Base-by-base conservation (phyloP, 2,113 vertebrate genomes). In the Corythaeola cristata region DNA sequence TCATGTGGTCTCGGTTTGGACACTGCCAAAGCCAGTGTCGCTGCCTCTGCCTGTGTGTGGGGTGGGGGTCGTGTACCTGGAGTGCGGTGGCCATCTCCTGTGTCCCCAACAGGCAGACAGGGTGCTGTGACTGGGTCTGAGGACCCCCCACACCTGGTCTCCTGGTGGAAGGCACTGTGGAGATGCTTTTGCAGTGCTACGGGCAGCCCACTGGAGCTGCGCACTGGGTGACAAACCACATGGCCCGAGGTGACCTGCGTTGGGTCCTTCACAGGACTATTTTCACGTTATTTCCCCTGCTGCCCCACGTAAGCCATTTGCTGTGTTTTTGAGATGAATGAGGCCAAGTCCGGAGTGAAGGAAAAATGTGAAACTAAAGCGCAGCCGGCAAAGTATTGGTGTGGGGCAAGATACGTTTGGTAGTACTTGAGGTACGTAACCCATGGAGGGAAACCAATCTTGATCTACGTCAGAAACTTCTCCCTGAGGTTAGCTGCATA, bases 1-100 rank as follows among this genome's bases (percentile, higher is more conserved):
- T 75, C 13, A 6, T 2, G 0, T 14, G 7, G 35, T 64, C 26
- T 15, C 1, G 0, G 11, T 64, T 32, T 64, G 63, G 35, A n/a
- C 6, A 21, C n/a, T 30, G 21, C 32, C 55, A 73, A 64, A 56
- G 64, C 35, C 27, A 28, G 20, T 1, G 5, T 49, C 1, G 0
- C 44, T 39, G 16, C 32, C 47, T 63, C 26, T 88, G 44, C 35
- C 69, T 35, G 16, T 5, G 6, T 0, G 0, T 24, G 26, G 30
- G 16, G 4, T 22, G 30, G 39, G 23, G 41, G 12, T n/a, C 13
- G 6, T 3, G 3, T 21, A 22, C 24, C 32, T 59, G 58, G 47
- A 6, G 7, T 64, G 30, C 0, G 4, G 64, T 26, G 33, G 10
- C 45, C 30, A 8, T 8, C 15, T 72, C 18, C 17, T 6, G 11